Base-by-base conservation (phyloP, 2,888 invertebrate genomes). In the Doris montereyensis region DNA sequence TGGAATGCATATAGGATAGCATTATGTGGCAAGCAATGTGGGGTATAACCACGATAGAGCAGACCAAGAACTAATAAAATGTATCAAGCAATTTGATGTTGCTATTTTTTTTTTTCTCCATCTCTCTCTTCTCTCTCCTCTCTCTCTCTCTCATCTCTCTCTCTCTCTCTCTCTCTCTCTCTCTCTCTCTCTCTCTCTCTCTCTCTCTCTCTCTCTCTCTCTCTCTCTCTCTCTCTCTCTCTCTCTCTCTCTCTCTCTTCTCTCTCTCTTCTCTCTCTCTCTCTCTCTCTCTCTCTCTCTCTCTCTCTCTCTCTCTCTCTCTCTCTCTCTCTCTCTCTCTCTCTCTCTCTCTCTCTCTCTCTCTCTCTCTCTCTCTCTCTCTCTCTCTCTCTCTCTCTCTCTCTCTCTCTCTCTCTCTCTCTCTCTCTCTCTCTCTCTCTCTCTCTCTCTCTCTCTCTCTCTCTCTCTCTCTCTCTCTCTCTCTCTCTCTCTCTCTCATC, bases 151-250 rank as follows among this genome's bases (percentile, higher is more conserved):
- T n/a, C n/a, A n/a, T n/a, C n/a, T n/a, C n/a, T n/a, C n/a, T n/a
- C n/a, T n/a, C n/a, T n/a, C n/a, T n/a, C 26, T 65, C 26, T 65
- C 67, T 21, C 26, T 21, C 62, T 62, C 62, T 21, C 8, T 62
- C 62, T 62, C 21, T 62, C 62, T 62, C 21, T 8, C 24, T 65
- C 67, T 65, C 67, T 65, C 24, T 65, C 67, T 65, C 24, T 65
- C 24, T 65, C 4, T 3, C 24, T 65, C 67, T 65, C 67, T 21
- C 67, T 65, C 67, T 65, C 3, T 65, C 24, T 65, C 3, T 21
- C 67, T 65, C 2, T 21, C 8, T 65, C 2, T 3, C 8, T 21
- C 1, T 3, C 24, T 65, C 2, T 65, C 67, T 65, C 3, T 65
- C 67, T 65, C 67, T 65, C 24, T 26, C 1, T 1, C 67, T 65